These are phyloP conservation scores for Fundulus diaphanus DNA, from an alignment of 2,797 vertebrate species.

Conservation along the genomic window DNA sequence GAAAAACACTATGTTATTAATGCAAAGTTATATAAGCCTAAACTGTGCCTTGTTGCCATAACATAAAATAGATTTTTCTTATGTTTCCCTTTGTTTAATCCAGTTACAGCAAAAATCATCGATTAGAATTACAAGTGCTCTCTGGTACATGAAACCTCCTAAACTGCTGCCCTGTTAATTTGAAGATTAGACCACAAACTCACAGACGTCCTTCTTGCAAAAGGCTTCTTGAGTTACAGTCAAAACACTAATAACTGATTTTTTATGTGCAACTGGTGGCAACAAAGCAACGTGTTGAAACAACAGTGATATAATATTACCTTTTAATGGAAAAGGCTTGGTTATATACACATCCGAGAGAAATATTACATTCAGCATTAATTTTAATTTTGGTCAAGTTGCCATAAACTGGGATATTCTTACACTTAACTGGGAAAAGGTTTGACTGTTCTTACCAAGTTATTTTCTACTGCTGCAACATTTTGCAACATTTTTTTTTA, in stretches of 20 bases:
- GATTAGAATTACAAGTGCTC: constrained; percentile 23
- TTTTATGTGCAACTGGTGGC: neutral
- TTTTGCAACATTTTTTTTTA: no score
- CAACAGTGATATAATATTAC: no score
- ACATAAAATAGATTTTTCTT: constrained; percentile 29
- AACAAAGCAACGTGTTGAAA: neutral
- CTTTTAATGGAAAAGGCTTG: neutral
- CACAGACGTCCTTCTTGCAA: constrained; percentile 6
- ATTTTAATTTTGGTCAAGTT: neutral
- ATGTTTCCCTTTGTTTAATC: constrained; percentile 18
- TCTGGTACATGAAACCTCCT: constrained; percentile 19
- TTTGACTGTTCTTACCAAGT: neutral
- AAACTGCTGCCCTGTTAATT: constrained; percentile 12
- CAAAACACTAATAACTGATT: neutral
- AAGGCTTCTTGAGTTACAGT: neutral
- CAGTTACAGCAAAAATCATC: constrained; percentile 20
- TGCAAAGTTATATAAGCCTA: constrained; percentile 3
- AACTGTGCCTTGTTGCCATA: constrained; percentile 13
- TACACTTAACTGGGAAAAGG: neutral
- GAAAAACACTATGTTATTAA: neutral
- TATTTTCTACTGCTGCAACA: neutral
- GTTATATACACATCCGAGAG: neutral
- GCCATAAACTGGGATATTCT: neutral
- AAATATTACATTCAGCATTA: neutral
- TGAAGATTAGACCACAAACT: neutral